phyloP scores from a whole-genome alignment of 2,797 vertebrate genomes.

The Pseudomugil gertrudae region DNA sequence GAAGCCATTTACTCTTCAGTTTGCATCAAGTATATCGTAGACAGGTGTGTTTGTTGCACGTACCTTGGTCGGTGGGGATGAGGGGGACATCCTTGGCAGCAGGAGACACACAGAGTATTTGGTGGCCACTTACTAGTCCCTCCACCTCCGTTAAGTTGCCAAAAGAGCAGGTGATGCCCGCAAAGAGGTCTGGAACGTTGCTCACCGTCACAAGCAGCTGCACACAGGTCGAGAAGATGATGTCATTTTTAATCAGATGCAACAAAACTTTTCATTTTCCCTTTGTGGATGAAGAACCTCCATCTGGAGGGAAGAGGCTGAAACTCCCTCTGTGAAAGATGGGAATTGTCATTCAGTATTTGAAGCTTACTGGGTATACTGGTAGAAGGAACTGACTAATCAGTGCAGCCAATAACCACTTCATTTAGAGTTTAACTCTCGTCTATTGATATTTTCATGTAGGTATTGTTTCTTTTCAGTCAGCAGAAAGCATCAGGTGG shows the following conservation, averaged over 20 bases:
- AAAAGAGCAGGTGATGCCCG: conserved; percentile 92
- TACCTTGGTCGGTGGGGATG: conserved; percentile 95
- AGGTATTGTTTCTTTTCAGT: neutral
- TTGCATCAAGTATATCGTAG: neutral
- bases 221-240: neutral
- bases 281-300: no score
- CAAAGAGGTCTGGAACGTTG: conserved; percentile 91
- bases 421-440: neutral
- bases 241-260: neutral
- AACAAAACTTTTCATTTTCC: no score
- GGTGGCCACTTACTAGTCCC: conserved; percentile 89
- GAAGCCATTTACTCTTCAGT: neutral
- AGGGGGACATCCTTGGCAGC: conserved; percentile 91
- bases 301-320: neutral
- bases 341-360: no score
- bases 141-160: conserved; percentile 95
- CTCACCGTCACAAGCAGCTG: conserved; percentile 93
- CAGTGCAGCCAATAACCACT: no score
- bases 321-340: no score
- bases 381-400: no score
- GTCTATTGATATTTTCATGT: neutral
- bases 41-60: conserved; percentile 2
- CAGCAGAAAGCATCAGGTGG: neutral
- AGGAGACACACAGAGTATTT: conserved; percentile 92
- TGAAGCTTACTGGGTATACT: no score